phyloP scores from a whole-genome alignment of 1,140 invertebrate species.

The roundworm (Caenorhabditis elegans) region DNA sequence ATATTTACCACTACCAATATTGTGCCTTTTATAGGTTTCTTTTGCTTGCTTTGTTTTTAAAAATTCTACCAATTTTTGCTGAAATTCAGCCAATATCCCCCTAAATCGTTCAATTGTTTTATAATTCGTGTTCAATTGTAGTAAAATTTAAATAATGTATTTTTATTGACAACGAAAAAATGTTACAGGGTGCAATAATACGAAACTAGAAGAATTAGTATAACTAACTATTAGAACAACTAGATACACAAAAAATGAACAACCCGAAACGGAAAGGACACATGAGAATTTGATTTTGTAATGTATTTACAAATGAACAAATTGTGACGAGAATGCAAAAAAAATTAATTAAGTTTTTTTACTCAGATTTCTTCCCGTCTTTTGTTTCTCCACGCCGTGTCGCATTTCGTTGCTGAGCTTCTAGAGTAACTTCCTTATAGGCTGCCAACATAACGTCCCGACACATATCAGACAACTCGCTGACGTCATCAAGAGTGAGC shows the following conservation, averaged over 20 bases:
- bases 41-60: neutral
- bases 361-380: neutral
- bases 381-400: neutral
- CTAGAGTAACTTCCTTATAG: slow-evolving; percentile 51
- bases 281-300: no score
- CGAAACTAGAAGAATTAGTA: no score
- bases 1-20: neutral
- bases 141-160: no score
- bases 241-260: neutral
- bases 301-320: no score
- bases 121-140: neutral
- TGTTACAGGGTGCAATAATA: no score
- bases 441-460: slow-evolving; percentile 51
- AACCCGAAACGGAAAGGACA: neutral
- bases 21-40: neutral
- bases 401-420: slow-evolving; percentile 44
- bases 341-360: neutral
- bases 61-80: no score
- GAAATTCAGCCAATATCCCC: neutral
- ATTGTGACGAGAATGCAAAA: no score
- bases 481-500: slow-evolving; percentile 57
- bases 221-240: no score
- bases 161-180: no score
- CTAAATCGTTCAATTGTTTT: neutral
- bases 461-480: slow-evolving; percentile 46